Base-by-base conservation (phyloP, 2,113 vertebrate species). In the Baryphthengus martii region DNA sequence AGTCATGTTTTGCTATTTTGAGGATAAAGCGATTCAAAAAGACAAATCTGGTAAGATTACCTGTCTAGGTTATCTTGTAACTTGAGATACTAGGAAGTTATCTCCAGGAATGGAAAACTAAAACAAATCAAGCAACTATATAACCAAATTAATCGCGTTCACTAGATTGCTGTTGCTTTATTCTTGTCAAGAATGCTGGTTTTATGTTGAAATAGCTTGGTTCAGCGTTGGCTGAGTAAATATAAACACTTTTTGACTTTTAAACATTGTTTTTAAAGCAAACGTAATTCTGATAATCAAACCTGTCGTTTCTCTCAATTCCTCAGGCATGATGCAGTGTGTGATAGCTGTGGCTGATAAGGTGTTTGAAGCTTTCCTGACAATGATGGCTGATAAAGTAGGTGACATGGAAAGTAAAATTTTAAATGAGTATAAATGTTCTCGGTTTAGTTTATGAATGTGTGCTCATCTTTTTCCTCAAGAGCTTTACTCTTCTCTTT, bases 21-120 rank as follows among this genome's bases (percentile, higher is more conserved):
- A 99, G 93, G 99, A 99, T 97, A 99, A 99, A 98, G 99, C 99
- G 73, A 99, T 99, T 96, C 99, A 99, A 83, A 99, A 99, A 93
- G 99, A 99, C 97, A 99, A 99, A 95, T 99, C 99, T 50, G 99
- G 99, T 99, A 96, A 98, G 97, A 55, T 82, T n/a, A 52, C 74
- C 26, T 90, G 11, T 44, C 49, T 31, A 4, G 21, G 13, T 79
- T 87, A 25, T 37, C 8, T 89, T 73, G 63, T 44, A 81, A 1
- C 42, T 50, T 68, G 25, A 59, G 40, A 17, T 44, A 37, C 10
- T 13, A 44, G 20, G n/a, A 56, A 75, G 31, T 76, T 80, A 26
- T 28, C 6, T 86, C 33, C 16, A 84, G 59, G 13, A 52, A 47
- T 65, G 39, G 63, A 76, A 76, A 93, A 61, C 58, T 74, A 37